A percentile compares a stretch with the other conserved stretches of the same genome.
These are phyloP conservation scores for Hippopotamyrus pictus DNA, from an alignment of 2,797 vertebrate genomes.

Conservation along the genomic window DNA sequence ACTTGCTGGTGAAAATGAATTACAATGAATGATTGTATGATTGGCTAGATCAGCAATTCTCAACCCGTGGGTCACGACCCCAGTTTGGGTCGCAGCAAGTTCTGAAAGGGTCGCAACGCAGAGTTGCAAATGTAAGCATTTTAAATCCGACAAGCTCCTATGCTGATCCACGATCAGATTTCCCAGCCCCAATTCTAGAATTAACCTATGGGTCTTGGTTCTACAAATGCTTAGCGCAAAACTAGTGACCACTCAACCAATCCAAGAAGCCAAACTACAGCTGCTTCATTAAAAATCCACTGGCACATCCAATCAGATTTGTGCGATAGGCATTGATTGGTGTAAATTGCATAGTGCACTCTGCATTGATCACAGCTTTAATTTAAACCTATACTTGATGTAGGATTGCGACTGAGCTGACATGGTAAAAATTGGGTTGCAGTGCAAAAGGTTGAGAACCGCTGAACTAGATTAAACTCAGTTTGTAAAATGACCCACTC, in stretches of 20 bases:
- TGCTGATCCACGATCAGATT: background rate
- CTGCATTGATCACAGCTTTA: background rate
- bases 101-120: background rate
- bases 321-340: background rate
- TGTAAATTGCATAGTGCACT: too few relatives aligned
- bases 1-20: background rate
- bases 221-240: background rate
- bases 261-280: background rate
- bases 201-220: background rate
- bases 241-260: background rate
- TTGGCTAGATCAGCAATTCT: background rate
- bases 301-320: background rate
- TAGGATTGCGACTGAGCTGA: background rate
- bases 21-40: background rate
- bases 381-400: background rate
- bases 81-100: background rate
- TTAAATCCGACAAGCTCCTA: background rate
- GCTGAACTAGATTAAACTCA: background rate
- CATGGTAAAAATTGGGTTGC: background rate
- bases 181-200: background rate
- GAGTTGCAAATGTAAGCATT: background rate
- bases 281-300: background rate
- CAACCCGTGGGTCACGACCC: background rate
- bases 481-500: background rate
- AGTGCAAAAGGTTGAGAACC: background rate